Evolutionary conservation across 2,797 vertebrate species (phyloP).

Genomic region (Oreonectes daqikongensis): DNA sequence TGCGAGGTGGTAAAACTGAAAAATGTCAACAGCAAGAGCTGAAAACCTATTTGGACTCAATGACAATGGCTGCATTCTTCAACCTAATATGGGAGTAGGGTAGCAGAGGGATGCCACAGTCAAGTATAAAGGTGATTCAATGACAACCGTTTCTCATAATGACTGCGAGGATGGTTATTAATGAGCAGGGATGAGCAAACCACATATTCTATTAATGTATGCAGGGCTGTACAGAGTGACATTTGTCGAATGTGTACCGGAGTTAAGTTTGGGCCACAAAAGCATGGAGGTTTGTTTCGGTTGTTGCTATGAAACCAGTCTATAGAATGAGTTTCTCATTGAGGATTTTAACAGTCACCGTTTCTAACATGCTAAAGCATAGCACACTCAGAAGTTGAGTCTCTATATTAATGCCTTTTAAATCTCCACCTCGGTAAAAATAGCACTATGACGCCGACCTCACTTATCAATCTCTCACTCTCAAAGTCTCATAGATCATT

Average conservation of each 20-base stretch:
- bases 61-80: conserved; percentile 24
- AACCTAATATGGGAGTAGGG: conserved; percentile 57
- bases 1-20: conserved; percentile 11
- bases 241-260: too few species aligned
- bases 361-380: neutral
- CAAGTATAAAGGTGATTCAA: conserved; percentile 25
- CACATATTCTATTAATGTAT: too few species aligned
- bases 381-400: neutral
- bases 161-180: too few species aligned
- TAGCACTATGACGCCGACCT: neutral
- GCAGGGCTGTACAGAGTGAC: too few species aligned
- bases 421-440: neutral
- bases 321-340: too few species aligned
- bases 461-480: neutral
- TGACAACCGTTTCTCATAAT: too few species aligned
- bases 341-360: too few species aligned
- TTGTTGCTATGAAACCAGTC: too few species aligned
- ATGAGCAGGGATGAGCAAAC: too few species aligned
- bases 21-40: conserved; percentile 27
- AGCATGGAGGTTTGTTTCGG: too few species aligned
- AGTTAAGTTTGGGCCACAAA: too few species aligned
- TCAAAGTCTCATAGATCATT: neutral
- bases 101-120: conserved; percentile 16
- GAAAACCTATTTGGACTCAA: conserved; percentile 29
- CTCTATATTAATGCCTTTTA: neutral